Evolutionary conservation across 2,113 vertebrate species (phyloP).

Genomic region (Melanerpes formicivorus): DNA sequence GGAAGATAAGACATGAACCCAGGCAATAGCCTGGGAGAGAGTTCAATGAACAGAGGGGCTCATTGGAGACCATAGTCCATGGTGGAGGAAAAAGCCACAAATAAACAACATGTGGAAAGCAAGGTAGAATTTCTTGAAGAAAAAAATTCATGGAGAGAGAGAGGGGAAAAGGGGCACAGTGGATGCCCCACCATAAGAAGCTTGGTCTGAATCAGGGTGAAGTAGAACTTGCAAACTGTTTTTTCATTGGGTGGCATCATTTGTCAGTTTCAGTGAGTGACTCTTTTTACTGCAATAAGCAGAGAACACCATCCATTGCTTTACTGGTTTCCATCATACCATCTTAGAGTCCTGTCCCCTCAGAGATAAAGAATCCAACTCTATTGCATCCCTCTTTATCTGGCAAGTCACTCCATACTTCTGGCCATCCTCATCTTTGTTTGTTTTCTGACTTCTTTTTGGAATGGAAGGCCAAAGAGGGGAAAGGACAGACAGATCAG

Average conservation of each 20-base stretch:
- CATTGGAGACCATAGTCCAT: background rate
- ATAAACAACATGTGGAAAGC: background rate
- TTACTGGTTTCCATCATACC: background rate
- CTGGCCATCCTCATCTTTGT: background rate
- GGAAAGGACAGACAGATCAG: background rate
- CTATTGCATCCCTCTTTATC: background rate
- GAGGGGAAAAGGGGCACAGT: background rate
- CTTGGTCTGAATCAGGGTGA: background rate
- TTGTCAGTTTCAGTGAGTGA: background rate
- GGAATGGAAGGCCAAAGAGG: background rate
- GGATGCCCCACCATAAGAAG: background rate
- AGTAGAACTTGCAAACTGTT: background rate
- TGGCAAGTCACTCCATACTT: background rate
- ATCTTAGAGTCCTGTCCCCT: background rate
- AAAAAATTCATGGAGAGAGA: background rate
- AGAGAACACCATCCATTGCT: background rate
- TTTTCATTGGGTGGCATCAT: background rate
- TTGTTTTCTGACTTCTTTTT: background rate
- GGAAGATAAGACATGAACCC: fast-evolving
- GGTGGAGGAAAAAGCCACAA: background rate
- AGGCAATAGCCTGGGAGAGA: background rate
- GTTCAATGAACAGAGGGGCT: background rate
- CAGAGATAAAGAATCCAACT: background rate
- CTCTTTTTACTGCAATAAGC: background rate
- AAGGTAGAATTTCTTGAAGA: background rate